These are phyloP conservation scores for Scolopax mira DNA, from an alignment of 2,113 vertebrate genomes.

Conservation along the genomic window DNA sequence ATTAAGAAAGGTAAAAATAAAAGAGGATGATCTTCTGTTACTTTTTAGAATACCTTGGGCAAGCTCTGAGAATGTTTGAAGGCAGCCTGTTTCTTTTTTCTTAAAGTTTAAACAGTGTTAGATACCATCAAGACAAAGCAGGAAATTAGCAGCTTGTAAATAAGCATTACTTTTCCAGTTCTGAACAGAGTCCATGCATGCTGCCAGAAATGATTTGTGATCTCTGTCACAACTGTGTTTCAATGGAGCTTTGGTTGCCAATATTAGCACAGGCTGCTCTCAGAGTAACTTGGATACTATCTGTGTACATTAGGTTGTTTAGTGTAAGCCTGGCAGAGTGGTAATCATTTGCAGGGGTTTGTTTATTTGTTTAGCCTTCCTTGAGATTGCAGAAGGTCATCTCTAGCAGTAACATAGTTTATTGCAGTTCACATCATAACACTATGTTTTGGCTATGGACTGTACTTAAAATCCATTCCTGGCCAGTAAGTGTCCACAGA, in stretches of 20 bases:
- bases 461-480: neutral
- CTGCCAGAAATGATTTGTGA: neutral
- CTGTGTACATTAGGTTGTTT: neutral
- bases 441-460: neutral
- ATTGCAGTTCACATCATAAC: neutral
- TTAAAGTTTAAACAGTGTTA: neutral
- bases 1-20: neutral
- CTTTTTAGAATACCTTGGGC: neutral
- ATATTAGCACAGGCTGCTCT: neutral
- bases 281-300: neutral
- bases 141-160: neutral
- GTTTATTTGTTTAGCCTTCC: constrained; percentile 1
- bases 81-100: neutral
- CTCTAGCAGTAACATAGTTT: neutral
- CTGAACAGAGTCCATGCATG: neutral
- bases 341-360: neutral
- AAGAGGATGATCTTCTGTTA: neutral
- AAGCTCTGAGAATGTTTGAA: neutral
- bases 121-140: neutral
- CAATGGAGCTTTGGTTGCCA: neutral
- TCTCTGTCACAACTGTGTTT: neutral
- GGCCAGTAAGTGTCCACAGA: neutral
- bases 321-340: neutral
- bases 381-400: neutral
- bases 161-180: neutral